Percentiles rank a stretch among this genome's conserved stretches.
Conservation (phyloP, 2,113 vertebrate genomes). For the Camelus dromedarius region DNA sequence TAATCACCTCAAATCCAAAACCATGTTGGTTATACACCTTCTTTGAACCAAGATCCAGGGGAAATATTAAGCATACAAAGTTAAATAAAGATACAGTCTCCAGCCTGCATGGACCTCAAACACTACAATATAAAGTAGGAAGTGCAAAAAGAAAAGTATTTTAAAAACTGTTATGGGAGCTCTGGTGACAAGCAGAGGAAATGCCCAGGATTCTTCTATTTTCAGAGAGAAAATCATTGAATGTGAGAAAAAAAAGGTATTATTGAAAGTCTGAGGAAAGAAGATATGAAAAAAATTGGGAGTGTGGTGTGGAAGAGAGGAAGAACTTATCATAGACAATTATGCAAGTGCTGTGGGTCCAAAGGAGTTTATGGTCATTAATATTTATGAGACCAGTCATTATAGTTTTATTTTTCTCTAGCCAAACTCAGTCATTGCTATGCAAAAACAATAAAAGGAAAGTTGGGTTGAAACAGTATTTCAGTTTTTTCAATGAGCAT, state of each 20-base stretch:
- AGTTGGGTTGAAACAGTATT: neutral
- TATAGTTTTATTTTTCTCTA: neutral
- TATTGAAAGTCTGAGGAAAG: neutral
- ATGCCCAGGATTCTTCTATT: neutral
- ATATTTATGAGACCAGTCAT: neutral
- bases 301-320: neutral
- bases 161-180: neutral
- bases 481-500: neutral
- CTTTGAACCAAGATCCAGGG: neutral
- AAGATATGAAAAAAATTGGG: neutral
- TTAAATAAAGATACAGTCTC: neutral
- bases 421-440: neutral
- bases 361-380: neutral
- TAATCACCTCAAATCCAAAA: conserved; percentile 2
- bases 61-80: neutral
- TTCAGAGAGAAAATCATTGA: neutral
- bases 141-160: neutral
- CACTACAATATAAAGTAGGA: neutral
- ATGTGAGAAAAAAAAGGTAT: neutral
- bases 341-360: neutral
- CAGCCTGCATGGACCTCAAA: neutral
- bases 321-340: neutral
- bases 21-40: neutral
- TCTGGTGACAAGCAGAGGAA: neutral
- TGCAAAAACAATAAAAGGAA: neutral